A percentile compares a stretch with the other conserved stretches of the same genome.
These are phyloP conservation scores for Drosophila grimshawi DNA, from an alignment of 1,140 invertebrate species.

Conservation along the genomic window DNA sequence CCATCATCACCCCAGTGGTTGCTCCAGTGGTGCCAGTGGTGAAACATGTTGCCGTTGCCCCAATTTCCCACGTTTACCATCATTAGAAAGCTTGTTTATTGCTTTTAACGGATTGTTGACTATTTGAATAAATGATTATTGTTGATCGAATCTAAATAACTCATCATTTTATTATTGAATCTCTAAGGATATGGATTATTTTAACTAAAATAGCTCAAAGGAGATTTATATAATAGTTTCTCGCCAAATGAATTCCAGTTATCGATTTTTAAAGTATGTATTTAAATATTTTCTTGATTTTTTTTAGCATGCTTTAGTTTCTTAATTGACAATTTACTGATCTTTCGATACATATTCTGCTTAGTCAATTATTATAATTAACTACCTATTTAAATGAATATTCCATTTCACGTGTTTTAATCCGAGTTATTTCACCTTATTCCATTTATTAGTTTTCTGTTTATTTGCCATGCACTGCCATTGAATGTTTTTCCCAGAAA, in stretches of 20 bases:
- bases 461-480: neutral
- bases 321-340: neutral
- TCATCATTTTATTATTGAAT: slow-evolving; percentile 7
- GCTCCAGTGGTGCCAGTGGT: slow-evolving; percentile 27
- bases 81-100: slow-evolving; percentile 44
- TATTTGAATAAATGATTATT: slow-evolving; percentile 59
- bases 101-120: slow-evolving; percentile 41
- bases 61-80: slow-evolving; percentile 65
- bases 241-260: too few relatives aligned
- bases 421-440: neutral
- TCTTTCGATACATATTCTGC: too few relatives aligned
- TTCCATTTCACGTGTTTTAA: neutral
- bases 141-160: slow-evolving; percentile 7
- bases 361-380: too few relatives aligned
- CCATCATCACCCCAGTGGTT: slow-evolving; percentile 53
- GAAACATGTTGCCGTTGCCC: slow-evolving; percentile 45
- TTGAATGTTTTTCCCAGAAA: slow-evolving; percentile 1
- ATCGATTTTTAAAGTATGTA: too few relatives aligned
- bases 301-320: neutral
- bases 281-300: neutral
- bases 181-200: neutral
- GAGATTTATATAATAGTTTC: neutral
- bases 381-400: neutral
- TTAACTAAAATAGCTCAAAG: neutral
- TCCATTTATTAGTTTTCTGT: neutral